These are phyloP conservation scores for Anastrepha ludens DNA, from an alignment of 1,140 invertebrate genomes.

Conservation along the genomic window DNA sequence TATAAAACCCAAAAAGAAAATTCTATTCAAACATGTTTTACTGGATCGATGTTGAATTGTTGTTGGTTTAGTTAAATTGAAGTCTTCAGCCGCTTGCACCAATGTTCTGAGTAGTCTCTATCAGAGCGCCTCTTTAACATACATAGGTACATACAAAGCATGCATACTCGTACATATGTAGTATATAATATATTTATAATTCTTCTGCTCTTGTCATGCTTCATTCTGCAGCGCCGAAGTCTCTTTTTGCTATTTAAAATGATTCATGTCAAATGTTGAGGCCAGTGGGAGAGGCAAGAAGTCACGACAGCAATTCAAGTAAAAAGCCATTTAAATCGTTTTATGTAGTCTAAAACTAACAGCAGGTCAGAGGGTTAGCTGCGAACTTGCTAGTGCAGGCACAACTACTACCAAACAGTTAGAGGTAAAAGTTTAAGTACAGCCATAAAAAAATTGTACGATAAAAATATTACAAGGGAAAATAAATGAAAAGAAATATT, in stretches of 20 bases:
- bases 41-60: background rate
- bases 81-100: background rate
- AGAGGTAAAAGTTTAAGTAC: no score
- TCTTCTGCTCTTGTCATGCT: constrained; percentile 20
- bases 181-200: background rate
- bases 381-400: background rate
- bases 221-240: background rate
- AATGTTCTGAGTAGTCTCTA: background rate
- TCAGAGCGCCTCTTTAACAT: background rate
- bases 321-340: background rate
- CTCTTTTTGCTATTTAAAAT: constrained; percentile 17
- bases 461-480: no score
- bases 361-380: constrained; percentile 11
- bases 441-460: no score
- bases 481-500: no score
- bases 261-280: constrained; percentile 15
- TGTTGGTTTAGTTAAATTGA: background rate
- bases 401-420: no score
- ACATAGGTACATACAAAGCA: background rate
- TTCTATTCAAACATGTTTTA: background rate
- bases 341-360: background rate
- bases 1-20: background rate
- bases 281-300: constrained; percentile 13
- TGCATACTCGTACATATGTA: background rate
- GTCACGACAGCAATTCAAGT: constrained; percentile 17